Conservation (phyloP, 2,888 invertebrate genomes). For the Rhingia rostrata region DNA sequence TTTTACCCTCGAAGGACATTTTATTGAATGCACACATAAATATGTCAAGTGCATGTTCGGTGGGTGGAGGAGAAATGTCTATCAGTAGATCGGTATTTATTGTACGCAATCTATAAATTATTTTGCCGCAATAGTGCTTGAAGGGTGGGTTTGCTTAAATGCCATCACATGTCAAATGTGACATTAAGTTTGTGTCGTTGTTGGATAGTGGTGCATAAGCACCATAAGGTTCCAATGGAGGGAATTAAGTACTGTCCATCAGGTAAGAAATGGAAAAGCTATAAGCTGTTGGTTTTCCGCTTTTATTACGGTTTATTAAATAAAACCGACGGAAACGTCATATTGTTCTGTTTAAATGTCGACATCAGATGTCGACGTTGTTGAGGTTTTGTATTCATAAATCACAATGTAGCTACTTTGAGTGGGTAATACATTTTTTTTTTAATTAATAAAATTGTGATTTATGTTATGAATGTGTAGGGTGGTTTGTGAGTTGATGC, state of each 20-base stretch:
- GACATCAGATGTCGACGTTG: slow-evolving; percentile 39
- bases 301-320: slow-evolving; percentile 27
- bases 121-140: too few species aligned
- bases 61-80: too few species aligned
- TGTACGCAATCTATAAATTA: slow-evolving; percentile 1
- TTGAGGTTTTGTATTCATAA: slow-evolving; percentile 24
- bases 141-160: too few species aligned
- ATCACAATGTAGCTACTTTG: neutral
- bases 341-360: slow-evolving; percentile 6
- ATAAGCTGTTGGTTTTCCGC: neutral
- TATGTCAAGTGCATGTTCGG: slow-evolving; percentile 41
- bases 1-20: slow-evolving; percentile 16
- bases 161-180: too few species aligned
- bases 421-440: slow-evolving; percentile 8
- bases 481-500: too few species aligned
- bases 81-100: slow-evolving; percentile 45
- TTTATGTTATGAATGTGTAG: too few species aligned
- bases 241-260: slow-evolving; percentile 27
- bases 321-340: slow-evolving; percentile 19
- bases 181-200: too few species aligned
- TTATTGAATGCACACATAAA: slow-evolving; percentile 15
- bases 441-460: too few species aligned
- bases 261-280: slow-evolving; percentile 7
- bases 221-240: neutral
- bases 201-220: too few species aligned